Evolutionary conservation across 2,113 vertebrate genomes (phyloP).

Genomic region (Sturnus vulgaris): DNA sequence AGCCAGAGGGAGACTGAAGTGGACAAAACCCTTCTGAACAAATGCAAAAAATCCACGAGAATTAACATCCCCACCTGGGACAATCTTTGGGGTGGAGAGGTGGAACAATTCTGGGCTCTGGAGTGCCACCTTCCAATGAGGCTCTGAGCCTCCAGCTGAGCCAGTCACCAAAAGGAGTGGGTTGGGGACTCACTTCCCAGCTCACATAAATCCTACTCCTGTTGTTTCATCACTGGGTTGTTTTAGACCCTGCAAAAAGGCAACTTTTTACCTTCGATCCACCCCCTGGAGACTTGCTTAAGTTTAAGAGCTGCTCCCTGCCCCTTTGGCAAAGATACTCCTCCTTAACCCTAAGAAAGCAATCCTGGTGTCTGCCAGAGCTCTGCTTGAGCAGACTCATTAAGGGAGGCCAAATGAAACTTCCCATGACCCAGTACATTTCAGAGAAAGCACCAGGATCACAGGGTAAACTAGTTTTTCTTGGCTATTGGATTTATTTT

Average conservation of each 20-base stretch:
- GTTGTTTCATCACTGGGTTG: background rate
- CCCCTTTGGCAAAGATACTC: background rate
- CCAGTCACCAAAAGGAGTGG: background rate
- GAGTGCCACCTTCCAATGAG: background rate
- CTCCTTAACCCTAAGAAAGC: background rate
- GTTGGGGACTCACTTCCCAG: background rate
- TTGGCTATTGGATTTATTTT: slow-evolving; percentile 56
- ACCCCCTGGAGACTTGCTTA: background rate
- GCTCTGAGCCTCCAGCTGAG: background rate
- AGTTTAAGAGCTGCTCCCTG: background rate
- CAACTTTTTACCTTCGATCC: background rate
- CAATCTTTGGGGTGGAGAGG: background rate
- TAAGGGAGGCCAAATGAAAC: slow-evolving; percentile 24
- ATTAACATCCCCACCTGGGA: background rate
- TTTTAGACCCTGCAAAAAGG: background rate
- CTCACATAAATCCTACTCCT: background rate
- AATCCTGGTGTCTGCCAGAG: background rate
- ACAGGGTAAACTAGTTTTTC: slow-evolving; percentile 41
- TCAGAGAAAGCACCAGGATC: slow-evolving; percentile 47
- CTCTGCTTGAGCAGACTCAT: background rate
- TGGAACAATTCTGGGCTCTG: background rate
- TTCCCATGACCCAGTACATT: slow-evolving; percentile 46
- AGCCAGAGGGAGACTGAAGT: background rate
- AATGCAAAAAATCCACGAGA: background rate
- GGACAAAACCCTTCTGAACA: background rate